These are phyloP conservation scores for rat (Rattus norvegicus) DNA, from an alignment of 2,113 vertebrate genomes.

Conservation along the genomic window GRCr8 NC_086039.1:124245501-124246000, in stretches of 20 bases:
- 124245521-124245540: constrained; percentile 2
- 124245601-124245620: constrained; percentile 31
- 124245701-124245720: not conserved
- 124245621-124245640: not conserved
- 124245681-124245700: constrained; percentile 28
- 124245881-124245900: not conserved
- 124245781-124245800: not conserved
- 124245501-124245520: not conserved
- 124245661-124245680: not conserved
- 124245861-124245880: not conserved
- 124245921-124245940: not conserved
- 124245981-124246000: not conserved
- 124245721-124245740: not conserved
- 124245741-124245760: not conserved
- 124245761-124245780: not conserved
- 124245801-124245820: not conserved
- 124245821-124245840: not conserved
- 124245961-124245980: not conserved
- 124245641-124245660: not conserved
- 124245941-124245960: not conserved
- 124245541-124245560: not conserved
- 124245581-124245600: not conserved
- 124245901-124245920: too few species aligned
- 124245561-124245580: constrained; percentile 1
- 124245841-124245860: not conserved